Evolutionary conservation across 2,113 vertebrate species (phyloP), one percentile per base, ranked within the genome.

Genomic region (Erinaceus europaeus): DNA sequence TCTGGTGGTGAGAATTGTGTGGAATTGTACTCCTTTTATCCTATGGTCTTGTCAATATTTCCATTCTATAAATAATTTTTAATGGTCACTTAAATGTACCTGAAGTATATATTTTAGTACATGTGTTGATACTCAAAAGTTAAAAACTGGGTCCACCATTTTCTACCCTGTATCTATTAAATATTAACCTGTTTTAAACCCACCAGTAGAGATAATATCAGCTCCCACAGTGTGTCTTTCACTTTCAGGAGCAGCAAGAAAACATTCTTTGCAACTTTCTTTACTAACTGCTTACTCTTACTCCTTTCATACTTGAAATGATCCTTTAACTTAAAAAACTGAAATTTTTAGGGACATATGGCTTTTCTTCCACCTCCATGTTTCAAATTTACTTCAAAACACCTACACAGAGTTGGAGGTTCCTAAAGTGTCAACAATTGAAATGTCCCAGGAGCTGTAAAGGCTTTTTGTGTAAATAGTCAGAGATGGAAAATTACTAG

Each of bases 341-440:
- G 59, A 84, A 94, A 93, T 86, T 91, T 89, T 72, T 46, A 83
- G 87, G 92, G 90, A 94, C 95, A 94, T 93, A 94, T 91, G 93
- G 94, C 74, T 94, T 89, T 93, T 85, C 71, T 94, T 93, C 94
- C 93, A 94, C 94, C 94, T 94, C 94, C 93, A 84, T 75, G 84
- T 91, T 96, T 95, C 92, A 93, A 89, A 94, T 93, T 94, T 93
- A 93, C 84, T 96, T 91, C 67, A 65, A 81, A 92, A 94, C 89
- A 85, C 95, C 94, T 94, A 94, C 94, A 82, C 89, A 85, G 89
- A 93, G 87, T 85, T 94, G 95, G 92, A 96, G 93, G 94, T 92
- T 93, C 84, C 89, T 81, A 52, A 95, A 67, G 92, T 93, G 94
- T 91, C 89, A 95, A 92, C 90, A 91, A 86, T 86, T 91, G 92